These are phyloP conservation scores for Coenonympha glycerion DNA, from an alignment of 2,888 invertebrate species.

Conservation along the genomic window DNA sequence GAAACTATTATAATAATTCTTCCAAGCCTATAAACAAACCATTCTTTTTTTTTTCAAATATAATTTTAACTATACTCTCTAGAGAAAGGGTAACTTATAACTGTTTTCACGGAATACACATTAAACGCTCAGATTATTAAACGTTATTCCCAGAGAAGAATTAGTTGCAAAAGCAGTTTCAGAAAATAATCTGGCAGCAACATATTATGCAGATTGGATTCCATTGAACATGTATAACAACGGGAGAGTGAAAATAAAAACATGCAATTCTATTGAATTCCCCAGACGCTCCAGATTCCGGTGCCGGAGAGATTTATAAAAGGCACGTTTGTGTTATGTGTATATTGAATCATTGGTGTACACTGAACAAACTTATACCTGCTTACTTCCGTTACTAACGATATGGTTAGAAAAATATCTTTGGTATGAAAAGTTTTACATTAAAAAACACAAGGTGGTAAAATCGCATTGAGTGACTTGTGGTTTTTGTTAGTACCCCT, in stretches of 20 bases:
- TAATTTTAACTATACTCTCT: too few species aligned
- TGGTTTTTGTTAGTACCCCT: too few species aligned
- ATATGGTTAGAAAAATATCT: too few species aligned
- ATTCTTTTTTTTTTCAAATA: too few species aligned
- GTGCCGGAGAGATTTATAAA: background rate
- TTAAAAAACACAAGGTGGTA: too few species aligned
- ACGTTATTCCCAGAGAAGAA: background rate
- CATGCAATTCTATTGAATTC: constrained; percentile 1
- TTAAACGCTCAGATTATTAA: background rate
- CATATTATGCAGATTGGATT: constrained; percentile 7
- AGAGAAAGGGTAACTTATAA: background rate
- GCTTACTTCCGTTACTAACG: too few species aligned
- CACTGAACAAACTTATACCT: background rate
- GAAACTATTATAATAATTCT: too few species aligned
- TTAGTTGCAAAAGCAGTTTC: background rate
- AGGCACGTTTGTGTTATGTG: background rate
- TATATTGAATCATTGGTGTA: background rate
- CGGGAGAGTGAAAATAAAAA: constrained; percentile 7
- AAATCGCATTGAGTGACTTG: too few species aligned
- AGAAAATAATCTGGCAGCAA: constrained; percentile 3
- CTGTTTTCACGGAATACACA: background rate
- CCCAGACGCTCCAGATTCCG: background rate
- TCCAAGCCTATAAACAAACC: too few species aligned
- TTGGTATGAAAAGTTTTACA: too few species aligned
- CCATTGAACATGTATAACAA: constrained; percentile 10